Conservation (phyloP, 2,797 vertebrate species). For the Pangasius larnaudii region DNA sequence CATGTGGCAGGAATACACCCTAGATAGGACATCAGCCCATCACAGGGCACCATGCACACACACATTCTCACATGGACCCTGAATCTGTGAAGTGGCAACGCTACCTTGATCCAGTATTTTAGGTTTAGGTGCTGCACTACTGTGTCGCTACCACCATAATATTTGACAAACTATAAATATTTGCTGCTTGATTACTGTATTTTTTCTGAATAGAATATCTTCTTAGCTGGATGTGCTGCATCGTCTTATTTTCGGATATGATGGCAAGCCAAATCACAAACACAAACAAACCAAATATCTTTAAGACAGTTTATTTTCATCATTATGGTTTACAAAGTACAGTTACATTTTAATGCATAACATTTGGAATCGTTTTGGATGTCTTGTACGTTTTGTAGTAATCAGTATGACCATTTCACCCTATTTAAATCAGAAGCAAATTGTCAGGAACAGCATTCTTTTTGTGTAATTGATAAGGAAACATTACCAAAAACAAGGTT, state of each 20-base stretch:
- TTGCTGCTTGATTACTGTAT: background rate
- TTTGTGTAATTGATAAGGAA: constrained; percentile 70
- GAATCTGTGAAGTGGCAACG: background rate
- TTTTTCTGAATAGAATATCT: background rate
- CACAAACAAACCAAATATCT: constrained; percentile 57
- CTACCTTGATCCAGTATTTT: background rate
- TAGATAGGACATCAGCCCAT: background rate
- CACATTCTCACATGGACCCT: background rate
- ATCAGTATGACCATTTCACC: constrained; percentile 80
- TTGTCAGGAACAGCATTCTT: constrained; percentile 72
- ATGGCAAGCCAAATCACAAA: constrained; percentile 25
- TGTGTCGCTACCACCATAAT: background rate
- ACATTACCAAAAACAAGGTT: constrained; percentile 70
- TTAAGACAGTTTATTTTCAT: constrained; percentile 81
- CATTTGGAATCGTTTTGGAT: constrained; percentile 66
- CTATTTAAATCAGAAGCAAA: constrained; percentile 77
- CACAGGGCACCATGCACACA: background rate
- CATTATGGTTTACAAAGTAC: constrained; percentile 79
- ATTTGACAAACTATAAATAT: background rate
- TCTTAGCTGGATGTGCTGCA: background rate
- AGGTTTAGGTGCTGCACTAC: background rate
- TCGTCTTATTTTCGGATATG: constrained; percentile 54
- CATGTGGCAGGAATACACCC: background rate
- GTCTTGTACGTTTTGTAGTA: constrained; percentile 58
- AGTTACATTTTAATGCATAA: constrained; percentile 74